Conservation (phyloP, 1,140 invertebrate species). For the Chironomus striatipennis region DNA sequence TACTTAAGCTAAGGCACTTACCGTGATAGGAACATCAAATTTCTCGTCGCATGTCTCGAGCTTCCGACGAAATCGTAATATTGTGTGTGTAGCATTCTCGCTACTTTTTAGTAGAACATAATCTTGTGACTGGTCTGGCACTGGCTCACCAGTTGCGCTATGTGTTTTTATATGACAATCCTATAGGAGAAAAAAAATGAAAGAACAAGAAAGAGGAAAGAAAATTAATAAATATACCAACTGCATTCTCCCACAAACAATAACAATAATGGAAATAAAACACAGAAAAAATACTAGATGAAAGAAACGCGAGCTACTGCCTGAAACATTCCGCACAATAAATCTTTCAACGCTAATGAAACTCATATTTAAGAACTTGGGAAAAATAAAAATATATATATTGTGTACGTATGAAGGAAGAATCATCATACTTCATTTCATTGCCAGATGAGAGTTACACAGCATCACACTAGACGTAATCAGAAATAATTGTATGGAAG, state of each 20-base stretch:
- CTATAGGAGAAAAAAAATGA: conserved; percentile 42
- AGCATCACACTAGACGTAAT: neutral
- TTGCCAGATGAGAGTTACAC: conserved; percentile 4
- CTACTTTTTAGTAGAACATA: conserved; percentile 57
- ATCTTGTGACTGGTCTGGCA: conserved; percentile 59
- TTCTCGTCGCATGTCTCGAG: conserved; percentile 63
- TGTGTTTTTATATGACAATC: conserved; percentile 62
- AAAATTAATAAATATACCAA: conserved; percentile 13
- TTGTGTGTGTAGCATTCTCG: conserved; percentile 65
- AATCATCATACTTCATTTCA: neutral
- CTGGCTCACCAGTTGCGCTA: conserved; percentile 47
- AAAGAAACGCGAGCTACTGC: neutral
- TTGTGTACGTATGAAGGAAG: too few relatives aligned
- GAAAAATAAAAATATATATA: neutral
- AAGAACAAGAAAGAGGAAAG: neutral
- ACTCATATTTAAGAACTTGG: conserved; percentile 14
- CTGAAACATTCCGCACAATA: neutral
- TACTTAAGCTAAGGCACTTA: conserved; percentile 40
- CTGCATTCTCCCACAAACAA: neutral
- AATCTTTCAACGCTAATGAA: conserved; percentile 13
- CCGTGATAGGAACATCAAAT: conserved; percentile 56
- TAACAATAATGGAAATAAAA: too few relatives aligned
- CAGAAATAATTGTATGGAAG: neutral
- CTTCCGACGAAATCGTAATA: conserved; percentile 56
- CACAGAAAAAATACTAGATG: too few relatives aligned